Percentiles rank a stretch among this genome's conserved stretches.
These are phyloP conservation scores for Sciaenops ocellatus DNA, from an alignment of 2,797 vertebrate species.

Conservation along the genomic window DNA sequence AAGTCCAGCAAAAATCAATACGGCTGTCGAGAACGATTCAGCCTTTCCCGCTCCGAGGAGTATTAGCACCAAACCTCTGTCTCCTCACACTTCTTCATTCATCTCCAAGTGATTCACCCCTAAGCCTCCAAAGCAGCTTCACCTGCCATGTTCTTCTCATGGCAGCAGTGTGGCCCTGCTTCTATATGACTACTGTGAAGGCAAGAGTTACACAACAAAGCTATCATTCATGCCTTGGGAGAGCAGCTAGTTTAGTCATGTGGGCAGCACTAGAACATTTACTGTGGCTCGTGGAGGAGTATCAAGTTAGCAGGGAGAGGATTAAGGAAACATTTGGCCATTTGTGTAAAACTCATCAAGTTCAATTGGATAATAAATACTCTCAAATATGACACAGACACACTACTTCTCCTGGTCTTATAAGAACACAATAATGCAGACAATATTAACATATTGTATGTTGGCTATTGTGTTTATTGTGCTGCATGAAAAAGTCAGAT, in stretches of 20 bases:
- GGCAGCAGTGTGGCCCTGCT: conserved; percentile 54
- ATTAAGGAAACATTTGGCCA: conserved; percentile 38
- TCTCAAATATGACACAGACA: conserved; percentile 8
- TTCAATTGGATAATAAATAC: conserved; percentile 25
- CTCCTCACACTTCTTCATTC: conserved; percentile 89
- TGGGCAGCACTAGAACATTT: conserved; percentile 39
- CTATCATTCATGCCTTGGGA: conserved; percentile 59
- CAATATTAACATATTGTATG: background rate
- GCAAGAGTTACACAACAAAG: conserved; percentile 55
- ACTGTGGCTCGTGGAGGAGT: conserved; percentile 21
- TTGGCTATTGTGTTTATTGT: background rate
- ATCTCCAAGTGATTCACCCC: conserved; percentile 82
- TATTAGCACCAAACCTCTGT: conserved; percentile 91
- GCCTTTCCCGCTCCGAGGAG: conserved; percentile 88
- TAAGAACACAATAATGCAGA: background rate
- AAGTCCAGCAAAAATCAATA: conserved; percentile 99
- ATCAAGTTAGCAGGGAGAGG: conserved; percentile 28
- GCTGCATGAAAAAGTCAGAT: background rate
- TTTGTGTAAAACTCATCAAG: conserved; percentile 39
- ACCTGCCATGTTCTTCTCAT: conserved; percentile 77
- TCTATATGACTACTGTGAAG: conserved; percentile 49
- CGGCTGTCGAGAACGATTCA: conserved; percentile 98
- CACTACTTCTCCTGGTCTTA: background rate
- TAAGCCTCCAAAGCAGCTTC: conserved; percentile 73
- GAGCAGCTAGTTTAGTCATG: conserved; percentile 33